Conservation (phyloP, 2,888 invertebrate species). For the Sinotaia quadrata region DNA sequence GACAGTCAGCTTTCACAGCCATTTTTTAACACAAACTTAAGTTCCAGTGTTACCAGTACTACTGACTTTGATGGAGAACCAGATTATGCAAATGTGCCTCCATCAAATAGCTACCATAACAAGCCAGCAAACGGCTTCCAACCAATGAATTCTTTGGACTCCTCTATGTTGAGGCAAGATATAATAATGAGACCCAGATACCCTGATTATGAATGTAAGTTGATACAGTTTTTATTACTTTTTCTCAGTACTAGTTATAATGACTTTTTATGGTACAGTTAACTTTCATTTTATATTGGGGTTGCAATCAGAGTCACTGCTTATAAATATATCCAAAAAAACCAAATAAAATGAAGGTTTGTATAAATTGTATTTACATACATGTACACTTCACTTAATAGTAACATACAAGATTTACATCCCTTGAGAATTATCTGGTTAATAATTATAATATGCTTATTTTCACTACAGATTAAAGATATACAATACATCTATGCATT, state of each 20-base stretch:
- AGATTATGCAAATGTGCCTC: conserved; percentile 67
- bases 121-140: conserved; percentile 13
- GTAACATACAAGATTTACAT: too few relatives aligned
- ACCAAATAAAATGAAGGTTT: too few relatives aligned
- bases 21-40: conserved; percentile 10
- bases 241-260: neutral
- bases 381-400: too few relatives aligned
- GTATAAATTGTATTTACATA: too few relatives aligned
- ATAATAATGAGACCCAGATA: conserved; percentile 33
- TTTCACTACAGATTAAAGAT: too few relatives aligned
- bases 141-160: neutral
- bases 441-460: too few relatives aligned
- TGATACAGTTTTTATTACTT: neutral
- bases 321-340: too few relatives aligned
- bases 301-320: too few relatives aligned
- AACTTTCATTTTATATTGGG: too few relatives aligned
- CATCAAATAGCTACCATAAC: conserved; percentile 26
- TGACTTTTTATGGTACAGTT: neutral
- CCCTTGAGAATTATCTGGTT: too few relatives aligned
- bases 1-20: conserved; percentile 49
- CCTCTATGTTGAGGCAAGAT: conserved; percentile 30
- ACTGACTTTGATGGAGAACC: conserved; percentile 54
- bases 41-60: conserved; percentile 21
- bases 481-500: too few relatives aligned
- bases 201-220: conserved; percentile 40